Base-by-base conservation (phyloP, 2,888 invertebrate species). In the Dyspetes luteomarginatus region DNA sequence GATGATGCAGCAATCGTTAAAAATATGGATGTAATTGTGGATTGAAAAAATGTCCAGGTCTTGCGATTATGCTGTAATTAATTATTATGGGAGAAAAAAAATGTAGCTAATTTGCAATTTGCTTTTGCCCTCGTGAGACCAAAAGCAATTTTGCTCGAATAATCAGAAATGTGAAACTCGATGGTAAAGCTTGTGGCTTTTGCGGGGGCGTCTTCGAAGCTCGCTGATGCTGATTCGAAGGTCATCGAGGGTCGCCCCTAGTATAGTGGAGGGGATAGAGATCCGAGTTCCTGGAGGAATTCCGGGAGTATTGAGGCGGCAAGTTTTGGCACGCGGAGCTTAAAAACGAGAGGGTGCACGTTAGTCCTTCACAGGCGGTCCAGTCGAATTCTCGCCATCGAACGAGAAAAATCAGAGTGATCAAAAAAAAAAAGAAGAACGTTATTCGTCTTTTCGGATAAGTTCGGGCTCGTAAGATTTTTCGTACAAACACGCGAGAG, bases 241-340 rank as follows among this genome's bases (percentile, higher is more conserved):
- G 78, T 56, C 60, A 55, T 24, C 65, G 52, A 72, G 72, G n/a
- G 60, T 15, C 36, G 36, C 26, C 50, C 43, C 50, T 30, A 62
- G 55, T 69, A 52, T 58, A 15, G 24, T 75, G 82, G 87, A 82
- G 85, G 86, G 87, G 84, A 68, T 72, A 78, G 12, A 55, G 71
- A n/a, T n/a, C 81, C 26, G 58, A 76, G 76, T 87, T 89, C 88
- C 89, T 87, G 88, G 87, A 89, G 87, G 88, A 89, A 89, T 85
- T 86, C 83, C 85, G 87, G 86, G 86, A 88, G 85, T n/a, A 78
- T 43, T 77, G 36, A 68, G 50, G n/a, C 52, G 24, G 58, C 71
- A 36, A 28, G 26, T 60, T 55, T 36, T 15, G 45, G 48, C 41
- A 19, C 52, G 50, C 26, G 19, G 52, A 24, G 22, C 5, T 28